Base-by-base conservation (phyloP, 2,113 vertebrate genomes). In the Scomber scombrus region DNA sequence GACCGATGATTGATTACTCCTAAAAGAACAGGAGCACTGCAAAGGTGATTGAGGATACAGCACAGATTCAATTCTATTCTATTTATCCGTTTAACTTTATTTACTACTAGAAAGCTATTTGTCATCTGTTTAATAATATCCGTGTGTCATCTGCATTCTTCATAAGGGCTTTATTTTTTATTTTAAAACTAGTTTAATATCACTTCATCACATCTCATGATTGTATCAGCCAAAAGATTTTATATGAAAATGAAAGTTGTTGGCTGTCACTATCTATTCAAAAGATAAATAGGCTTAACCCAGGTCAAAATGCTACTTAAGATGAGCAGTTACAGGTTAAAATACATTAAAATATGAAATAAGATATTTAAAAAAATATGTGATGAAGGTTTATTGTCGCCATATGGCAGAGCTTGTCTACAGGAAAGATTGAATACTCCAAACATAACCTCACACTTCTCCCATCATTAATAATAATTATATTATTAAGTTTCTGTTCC, bases 401-500 rank as follows among this genome's bases (percentile, higher is more conserved):
- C 29, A 46, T 11, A 50, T 13, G 46, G 21, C 29, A 52, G 47
- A 45, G 58, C 19, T 16, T 47, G 55, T 56, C 31, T 34, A 5
- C 31, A 34, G 34, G 11, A 12, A 18, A 34, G 8, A 31, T 0
- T 14, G 26, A 68, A 40, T 12, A 21, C 45, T 58, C 56, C 31
- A 43, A 54, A 23, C 21, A 0, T 52, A 45, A 66, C 50, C 21
- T 50, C 3, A n/a, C 29, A 77, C 76, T 29, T 29, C 69, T 60
- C 23, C 34, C 12, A 46, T 26, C 57, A 4, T 85, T 62, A 60
- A 76, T 77, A 65, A 80, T 47, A 18, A 70, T 79, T 4, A 71
- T 60, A 65, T 51, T 62, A 67, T 78, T 58, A 75, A 81, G 19
- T 1, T 0, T 34, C 19, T 34, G 3, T 21, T 23, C 26, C 11